Percentiles rank a stretch among this genome's conserved stretches.
Conservation (phyloP, 2,797 vertebrate species). For the Octomys mimax region DNA sequence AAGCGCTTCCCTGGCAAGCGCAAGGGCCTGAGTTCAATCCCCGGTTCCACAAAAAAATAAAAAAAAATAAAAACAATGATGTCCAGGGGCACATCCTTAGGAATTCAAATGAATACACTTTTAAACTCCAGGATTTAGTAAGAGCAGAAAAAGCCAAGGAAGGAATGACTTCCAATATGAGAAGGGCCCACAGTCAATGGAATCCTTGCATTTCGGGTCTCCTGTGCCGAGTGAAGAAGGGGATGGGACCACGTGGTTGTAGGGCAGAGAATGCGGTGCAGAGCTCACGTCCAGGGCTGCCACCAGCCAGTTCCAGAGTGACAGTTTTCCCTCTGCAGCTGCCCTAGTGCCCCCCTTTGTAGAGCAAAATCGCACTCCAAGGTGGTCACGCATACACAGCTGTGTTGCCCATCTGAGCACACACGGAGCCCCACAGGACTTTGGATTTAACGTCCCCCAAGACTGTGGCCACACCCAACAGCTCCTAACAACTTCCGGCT, state of each 20-base stretch:
- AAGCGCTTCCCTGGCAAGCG: no score
- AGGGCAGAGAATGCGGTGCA: not conserved
- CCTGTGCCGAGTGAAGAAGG: constrained; percentile 12
- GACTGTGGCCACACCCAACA: no score
- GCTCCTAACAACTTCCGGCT: not conserved
- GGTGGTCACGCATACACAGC: not conserved
- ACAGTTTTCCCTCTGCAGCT: not conserved
- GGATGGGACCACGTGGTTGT: not conserved
- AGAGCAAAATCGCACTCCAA: not conserved
- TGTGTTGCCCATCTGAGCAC: not conserved
- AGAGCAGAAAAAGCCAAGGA: constrained; percentile 4
- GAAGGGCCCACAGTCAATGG: not conserved
- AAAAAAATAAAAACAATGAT: no score
- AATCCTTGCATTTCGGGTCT: constrained; percentile 53
- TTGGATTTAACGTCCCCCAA: not conserved
- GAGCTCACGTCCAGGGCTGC: not conserved
- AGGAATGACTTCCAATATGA: not conserved
- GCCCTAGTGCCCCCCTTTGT: not conserved
- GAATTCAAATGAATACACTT: constrained; percentile 62
- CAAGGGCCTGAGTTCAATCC: no score
- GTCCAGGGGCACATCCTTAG: not conserved
- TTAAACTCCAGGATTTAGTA: not conserved
- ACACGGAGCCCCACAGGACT: not conserved
- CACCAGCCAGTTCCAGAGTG: constrained; percentile 8
- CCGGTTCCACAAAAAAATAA: no score